phyloP scores from a whole-genome alignment of 1,140 invertebrate species.

The Papilio glaucus region DNA sequence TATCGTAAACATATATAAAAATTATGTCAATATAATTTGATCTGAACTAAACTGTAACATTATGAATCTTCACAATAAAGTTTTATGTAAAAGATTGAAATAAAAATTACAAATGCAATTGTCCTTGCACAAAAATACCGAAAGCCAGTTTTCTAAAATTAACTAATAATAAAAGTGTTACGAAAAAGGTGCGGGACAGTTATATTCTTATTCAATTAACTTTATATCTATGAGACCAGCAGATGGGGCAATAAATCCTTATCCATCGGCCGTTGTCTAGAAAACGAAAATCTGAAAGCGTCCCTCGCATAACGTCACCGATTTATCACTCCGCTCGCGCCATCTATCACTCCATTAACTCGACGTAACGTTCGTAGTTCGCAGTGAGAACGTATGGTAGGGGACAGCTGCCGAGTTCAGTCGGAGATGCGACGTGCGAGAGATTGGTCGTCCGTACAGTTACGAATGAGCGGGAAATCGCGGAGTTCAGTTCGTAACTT shows the following conservation, averaged over 20 bases:
- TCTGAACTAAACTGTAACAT: too few relatives aligned
- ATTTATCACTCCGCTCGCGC: conserved; percentile 39
- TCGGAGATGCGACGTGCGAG: conserved; percentile 41
- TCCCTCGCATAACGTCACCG: conserved; percentile 38
- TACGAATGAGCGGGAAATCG: conserved; percentile 54
- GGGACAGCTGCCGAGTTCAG: conserved; percentile 47
- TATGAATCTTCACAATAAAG: too few relatives aligned
- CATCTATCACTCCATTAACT: conserved; percentile 49
- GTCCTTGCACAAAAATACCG: not conserved
- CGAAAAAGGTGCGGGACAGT: not conserved
- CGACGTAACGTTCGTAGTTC: conserved; percentile 38
- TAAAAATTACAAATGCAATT: too few relatives aligned
- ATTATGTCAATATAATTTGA: too few relatives aligned
- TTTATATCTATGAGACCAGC: conserved; percentile 31
- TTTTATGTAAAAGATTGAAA: too few relatives aligned
- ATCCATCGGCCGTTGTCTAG: conserved; percentile 35
- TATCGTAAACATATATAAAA: too few relatives aligned
- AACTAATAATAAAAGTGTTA: not conserved
- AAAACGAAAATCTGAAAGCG: conserved; percentile 40
- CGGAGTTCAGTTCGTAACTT: conserved; percentile 47
- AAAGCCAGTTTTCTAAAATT: not conserved
- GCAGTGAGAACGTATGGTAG: conserved; percentile 38
- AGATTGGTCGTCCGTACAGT: conserved; percentile 44
- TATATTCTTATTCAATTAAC: conserved; percentile 31
- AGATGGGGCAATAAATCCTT: conserved; percentile 34